Evolutionary conservation across 92 coral and sea anemone species (phyloP), one percentile per base, ranked within the genome.

Genomic region (Zoanthus sansibaricus): DNA sequence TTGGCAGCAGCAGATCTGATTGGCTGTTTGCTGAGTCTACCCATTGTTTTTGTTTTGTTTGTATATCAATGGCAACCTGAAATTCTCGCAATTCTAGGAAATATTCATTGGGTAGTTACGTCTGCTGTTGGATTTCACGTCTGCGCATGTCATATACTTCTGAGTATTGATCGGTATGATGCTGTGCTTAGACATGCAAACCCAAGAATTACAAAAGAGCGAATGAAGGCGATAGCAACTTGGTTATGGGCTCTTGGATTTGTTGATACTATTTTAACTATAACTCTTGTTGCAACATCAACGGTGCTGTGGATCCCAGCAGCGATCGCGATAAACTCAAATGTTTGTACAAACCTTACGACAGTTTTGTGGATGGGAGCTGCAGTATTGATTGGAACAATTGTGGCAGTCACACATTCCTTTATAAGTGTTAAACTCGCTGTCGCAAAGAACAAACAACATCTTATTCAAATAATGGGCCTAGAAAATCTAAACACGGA

Each of bases 221-320:
- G 80, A n/a, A 76, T 76, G 80, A 76, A 76, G n/a, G 80, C 62
- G 6, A 76, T 76, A 5, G 42, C 64, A 9, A 51, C 58, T 1
- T 54, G 80, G 62, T 12, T 51, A 42, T 76, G 80, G 80, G 62
- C 80, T 4, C 44, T 51, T 15, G 64, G 64, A 5, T 14, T 76
- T 5, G 80, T 31, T 15, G 33, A 48, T 15, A 55, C 64, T 16
- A 13, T 76, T 25, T 30, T 76, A 12, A 49, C 66, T 6, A 76
- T 76, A 6, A 76, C 58, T 49, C 80, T 76, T 18, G 80, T 76
- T 15, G 55, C 80, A 51, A 76, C 80, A 76, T 76, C 80, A 21
- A 76, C 80, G 12, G 64, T 76, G 6, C 47, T 76, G 14, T 76
- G 80, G 80, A 30, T 76, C 10, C 80, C 80, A n/a, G 64, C 32